Percentiles rank a stretch among this genome's conserved stretches.
These are phyloP conservation scores for Lasioglossum leucozonium DNA, from an alignment of 2,888 invertebrate species.

Conservation along the genomic window DNA sequence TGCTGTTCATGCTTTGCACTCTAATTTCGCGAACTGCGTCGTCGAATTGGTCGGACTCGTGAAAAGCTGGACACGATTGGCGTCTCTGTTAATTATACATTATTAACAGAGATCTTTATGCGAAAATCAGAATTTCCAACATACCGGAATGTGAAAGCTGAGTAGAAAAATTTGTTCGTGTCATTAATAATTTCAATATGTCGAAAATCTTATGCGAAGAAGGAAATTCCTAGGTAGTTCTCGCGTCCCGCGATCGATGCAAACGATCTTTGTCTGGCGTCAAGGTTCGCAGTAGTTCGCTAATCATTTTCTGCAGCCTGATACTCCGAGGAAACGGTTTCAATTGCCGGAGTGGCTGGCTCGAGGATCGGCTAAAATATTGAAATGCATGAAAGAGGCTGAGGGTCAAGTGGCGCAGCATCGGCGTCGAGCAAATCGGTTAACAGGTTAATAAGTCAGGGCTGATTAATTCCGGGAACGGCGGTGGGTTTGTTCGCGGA, in stretches of 20 bases:
- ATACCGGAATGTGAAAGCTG: no score
- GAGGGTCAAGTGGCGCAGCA: neutral
- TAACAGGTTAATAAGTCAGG: slow-evolving; percentile 13
- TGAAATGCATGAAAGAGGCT: neutral
- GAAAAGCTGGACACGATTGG: no score
- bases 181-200: no score
- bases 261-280: no score
- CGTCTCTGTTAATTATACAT: no score
- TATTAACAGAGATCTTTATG: no score
- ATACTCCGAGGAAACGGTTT: neutral
- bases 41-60: neutral
- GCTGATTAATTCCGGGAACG: neutral
- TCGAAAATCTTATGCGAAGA: neutral
- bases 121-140: no score
- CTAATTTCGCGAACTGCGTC: neutral
- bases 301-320: neutral
- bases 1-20: slow-evolving; percentile 24
- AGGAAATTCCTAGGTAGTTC: no score
- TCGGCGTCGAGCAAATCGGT: neutral
- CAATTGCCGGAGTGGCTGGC: neutral
- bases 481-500: neutral
- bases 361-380: neutral
- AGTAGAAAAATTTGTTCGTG: no score
- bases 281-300: no score
- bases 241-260: no score